A percentile compares a stretch with the other conserved stretches of the same genome.
Evolutionary conservation across 2,113 vertebrate genomes (phyloP).

Genomic region (Melanocharis versteri): DNA sequence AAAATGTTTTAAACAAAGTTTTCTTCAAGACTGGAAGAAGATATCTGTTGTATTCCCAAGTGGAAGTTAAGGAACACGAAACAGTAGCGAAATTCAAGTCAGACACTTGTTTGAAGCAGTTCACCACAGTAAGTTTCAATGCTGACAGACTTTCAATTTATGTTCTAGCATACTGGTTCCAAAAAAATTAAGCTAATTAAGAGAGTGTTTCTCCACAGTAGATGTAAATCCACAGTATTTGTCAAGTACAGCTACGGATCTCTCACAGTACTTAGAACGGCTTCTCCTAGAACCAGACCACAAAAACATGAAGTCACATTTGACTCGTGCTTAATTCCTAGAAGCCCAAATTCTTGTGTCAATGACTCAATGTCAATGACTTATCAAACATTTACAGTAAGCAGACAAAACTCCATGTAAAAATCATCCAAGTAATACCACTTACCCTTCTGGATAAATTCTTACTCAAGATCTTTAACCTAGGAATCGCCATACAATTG

Average conservation of each 20-base stretch:
- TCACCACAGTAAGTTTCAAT: neutral
- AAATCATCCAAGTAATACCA: neutral
- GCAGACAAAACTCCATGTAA: neutral
- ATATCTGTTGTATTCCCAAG: neutral
- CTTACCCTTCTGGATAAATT: neutral
- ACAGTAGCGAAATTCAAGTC: neutral
- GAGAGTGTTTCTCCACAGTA: neutral
- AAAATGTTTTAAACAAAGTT: neutral
- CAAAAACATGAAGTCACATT: rapidly evolving
- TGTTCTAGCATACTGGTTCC: neutral
- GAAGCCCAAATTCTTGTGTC: neutral
- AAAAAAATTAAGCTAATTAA: neutral
- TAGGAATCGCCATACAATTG: neutral
- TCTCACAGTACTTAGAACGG: neutral
- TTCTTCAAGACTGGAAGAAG: neutral
- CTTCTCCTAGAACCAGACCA: neutral
- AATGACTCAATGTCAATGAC: neutral
- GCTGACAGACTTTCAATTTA: neutral
- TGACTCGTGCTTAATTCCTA: neutral
- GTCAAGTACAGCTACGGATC: neutral
- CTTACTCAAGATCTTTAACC: neutral
- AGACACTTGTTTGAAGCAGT: neutral
- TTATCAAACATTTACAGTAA: neutral
- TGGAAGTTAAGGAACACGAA: neutral
- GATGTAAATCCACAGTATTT: neutral